Evolutionary conservation across 92 coral and sea anemone species (phyloP), one percentile per base, ranked within the genome.

Genomic region (Paragorgia papillata): DNA sequence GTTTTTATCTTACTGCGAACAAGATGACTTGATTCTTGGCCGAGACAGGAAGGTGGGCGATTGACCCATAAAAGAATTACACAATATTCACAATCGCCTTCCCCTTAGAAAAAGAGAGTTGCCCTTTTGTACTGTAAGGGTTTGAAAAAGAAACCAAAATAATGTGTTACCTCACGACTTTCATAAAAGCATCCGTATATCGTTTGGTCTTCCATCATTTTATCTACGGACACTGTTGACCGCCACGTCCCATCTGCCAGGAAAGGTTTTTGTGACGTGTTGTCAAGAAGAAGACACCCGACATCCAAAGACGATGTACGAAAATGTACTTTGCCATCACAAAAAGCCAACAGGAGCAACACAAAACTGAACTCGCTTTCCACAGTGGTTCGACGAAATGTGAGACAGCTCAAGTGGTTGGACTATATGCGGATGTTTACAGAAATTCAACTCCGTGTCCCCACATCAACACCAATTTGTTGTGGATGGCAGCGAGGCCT

Each of bases 391-490:
- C 26, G 28, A 51, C 50, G 78, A 53, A 71, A 71, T 71, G 60
- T 26, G 78, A 71, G 78, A 21, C 78, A 55, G 13, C 53, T 71
- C 53, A 55, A 71, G 78, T 53, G 64, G 50, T 39, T 55, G 5
- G 31, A 46, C 39, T 28, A 28, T 29, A 19, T 68, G 34, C 78
- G 78, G 78, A 71, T 71, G 78, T 71, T 71, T 71, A 71, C 78
- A 30, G 78, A 71, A 71, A 71, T 55, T 51, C 35, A 53, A 71
- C 78, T 33, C 58, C 78, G 8, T n/a, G 9, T 53, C 64, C 32
- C 30, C 63, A 55, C 31, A 53, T 71, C 63, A 71, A 30, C 63
- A 71, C 13, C 46, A 25, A 17, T 55, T 39, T 66, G 53, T 37
- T 37, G 43, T 37, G 43, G 43, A 37, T 37, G 10, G 29, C 58